Base-by-base conservation (phyloP, 2,797 vertebrate species). In the Manis javanica region DNA sequence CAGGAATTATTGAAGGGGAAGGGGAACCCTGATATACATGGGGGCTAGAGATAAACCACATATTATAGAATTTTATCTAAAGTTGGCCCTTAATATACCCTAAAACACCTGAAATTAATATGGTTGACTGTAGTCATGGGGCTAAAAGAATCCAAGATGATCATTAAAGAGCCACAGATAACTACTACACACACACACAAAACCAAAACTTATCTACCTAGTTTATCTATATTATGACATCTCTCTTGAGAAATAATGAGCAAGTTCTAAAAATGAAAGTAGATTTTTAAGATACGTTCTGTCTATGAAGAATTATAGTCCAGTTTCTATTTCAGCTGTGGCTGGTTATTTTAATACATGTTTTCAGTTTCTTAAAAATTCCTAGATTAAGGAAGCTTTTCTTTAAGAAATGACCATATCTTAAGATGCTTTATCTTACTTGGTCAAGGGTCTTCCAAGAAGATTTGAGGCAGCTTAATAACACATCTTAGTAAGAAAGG, bases 291-390 rank as follows among this genome's bases (percentile, higher is more conserved):
- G 64, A 78, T 84, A 51, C 29, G 24, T 21, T 74, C 34, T 66
- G 7, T 71, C 26, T 81, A 8, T 64, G 18, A 39, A 87, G 5
- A 16, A 5, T 37, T 68, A 0, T 19, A 39, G 46, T 78, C 29
- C 57, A n/a, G n/a, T 72, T 92, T 85, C 15, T 77, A 51, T 78
- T 88, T 91, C 46, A 86, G 49, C 4, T 83, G 2, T 37, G 21
- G 11, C 4, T 77, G 18, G 39, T 53, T 91, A 82, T 78, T 89
- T 92, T 87, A 77, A 53, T 72, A 84, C 31, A 42, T 42, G 12
- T 90, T 89, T 91, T 91, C 9, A 83, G 11, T 92, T 89, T 8
- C 26, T 95, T 91, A 46, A 79, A 59, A 87, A 66, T 42, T 5
- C 18, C 77, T 12, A 91, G 24, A 86, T 71, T 79, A 91, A 81